Base-by-base conservation (phyloP, 2,888 invertebrate genomes). In the Limenitis camilla region DNA sequence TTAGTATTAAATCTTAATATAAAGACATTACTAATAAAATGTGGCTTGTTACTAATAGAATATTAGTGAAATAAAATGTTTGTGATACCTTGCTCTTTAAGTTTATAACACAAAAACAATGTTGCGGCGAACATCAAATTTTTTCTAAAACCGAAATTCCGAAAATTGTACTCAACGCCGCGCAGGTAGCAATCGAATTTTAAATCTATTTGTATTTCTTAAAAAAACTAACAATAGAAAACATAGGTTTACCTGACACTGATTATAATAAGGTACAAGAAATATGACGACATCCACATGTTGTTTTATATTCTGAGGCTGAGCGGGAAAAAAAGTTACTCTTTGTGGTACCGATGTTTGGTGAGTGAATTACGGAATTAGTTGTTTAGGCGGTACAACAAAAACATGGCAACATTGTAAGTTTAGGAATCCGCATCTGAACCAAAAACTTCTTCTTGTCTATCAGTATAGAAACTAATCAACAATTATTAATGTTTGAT, bases 171-270 rank as follows among this genome's bases (percentile, higher is more conserved):
- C 80, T 84, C 76, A 68, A 74, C 19, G 19, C 19, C 19, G 67
- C 62, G 74, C 86, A 87, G 86, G 87, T 86, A 87, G 87, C 85
- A 66, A 76, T 80, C 76, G 76, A 72, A 77, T 72, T 72, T 77
- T 70, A 78, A 81, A 77, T 73, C 73, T 84, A 77, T 87, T 86
- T 86, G 86, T 84, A 81, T 86, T 81, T 85, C 84, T 73, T 67
- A 78, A 77, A 75, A 80, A 79, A 81, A 80, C 60, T 55, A 69
- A 85, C 83, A 86, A 86, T 78, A 81, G 82, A 71, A 58, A 67
- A 71, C 67, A 66, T 69, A 67, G 71, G 65, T 73, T 74, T 86
- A 84, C 84, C 87, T 83, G 86, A 81, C 81, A 73, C 76, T 72
- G 75, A 76, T 82, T 82, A 78, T 86, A 86, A 86, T 82, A 81